These are phyloP conservation scores for Simalia tracyae DNA, from an alignment of 2,797 vertebrate species.

Conservation along the genomic window DNA sequence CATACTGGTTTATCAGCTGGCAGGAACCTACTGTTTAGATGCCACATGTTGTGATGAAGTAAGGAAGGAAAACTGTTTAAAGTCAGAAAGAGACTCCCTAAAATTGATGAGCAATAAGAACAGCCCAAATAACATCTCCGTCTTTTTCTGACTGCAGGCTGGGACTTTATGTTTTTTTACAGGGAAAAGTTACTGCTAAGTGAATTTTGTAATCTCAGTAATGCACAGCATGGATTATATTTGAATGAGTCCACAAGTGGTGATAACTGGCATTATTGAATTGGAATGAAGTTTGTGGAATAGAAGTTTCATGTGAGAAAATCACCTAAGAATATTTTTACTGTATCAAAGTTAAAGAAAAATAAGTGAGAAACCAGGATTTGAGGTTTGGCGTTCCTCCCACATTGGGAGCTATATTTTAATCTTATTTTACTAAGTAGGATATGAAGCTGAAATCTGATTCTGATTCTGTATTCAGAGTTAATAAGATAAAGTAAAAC, in stretches of 20 bases:
- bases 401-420: background rate
- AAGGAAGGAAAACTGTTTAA: background rate
- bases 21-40: background rate
- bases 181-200: background rate
- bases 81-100: background rate
- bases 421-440: background rate
- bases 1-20: background rate
- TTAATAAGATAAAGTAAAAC: background rate
- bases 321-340: background rate
- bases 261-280: background rate
- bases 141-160: background rate
- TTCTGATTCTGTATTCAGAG: background rate
- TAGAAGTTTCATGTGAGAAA: background rate
- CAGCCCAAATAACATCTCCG: background rate
- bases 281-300: background rate
- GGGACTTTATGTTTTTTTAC: background rate
- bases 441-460: background rate
- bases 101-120: background rate
- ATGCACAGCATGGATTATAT: background rate
- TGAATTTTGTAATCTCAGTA: background rate
- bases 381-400: background rate
- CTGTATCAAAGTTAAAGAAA: background rate
- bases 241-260: background rate
- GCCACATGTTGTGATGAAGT: background rate
- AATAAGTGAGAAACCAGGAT: background rate